Base-by-base conservation (phyloP, 1,140 invertebrate genomes). In the Panagrolaimus sp. region DNA sequence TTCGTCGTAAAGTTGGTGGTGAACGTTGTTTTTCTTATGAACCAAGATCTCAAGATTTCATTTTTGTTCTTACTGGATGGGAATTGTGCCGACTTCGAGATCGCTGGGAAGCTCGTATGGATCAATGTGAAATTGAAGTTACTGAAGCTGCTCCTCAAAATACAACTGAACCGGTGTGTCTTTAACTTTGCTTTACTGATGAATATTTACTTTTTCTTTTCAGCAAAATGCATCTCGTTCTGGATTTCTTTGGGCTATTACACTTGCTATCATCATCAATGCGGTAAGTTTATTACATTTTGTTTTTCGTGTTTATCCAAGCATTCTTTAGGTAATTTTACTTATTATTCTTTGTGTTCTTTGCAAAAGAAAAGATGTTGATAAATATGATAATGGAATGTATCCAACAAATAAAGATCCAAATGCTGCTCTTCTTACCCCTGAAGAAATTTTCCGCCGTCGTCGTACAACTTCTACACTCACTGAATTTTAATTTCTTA, bases 171-270 rank as follows among this genome's bases (percentile, higher is more conserved):
- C 52, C 52, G 17, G 52, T 58, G 12, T 58, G 52, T 58, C 17
- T 38, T 38, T 4, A 38, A 4, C 52, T 28, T 58, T n/a, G 14
- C 17, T 21, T 26, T 58, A 26, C 17, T 12, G 52, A n/a, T 58
- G 48, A 24, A 21, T 52, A 21, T 58, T 58, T 14, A 26, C 10
- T 58, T 58, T 9, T n/a, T 55, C 17, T 10, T 17, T 58, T 21
- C 52, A 14, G n/a, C n/a, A n/a, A 10, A 12, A 12, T 2, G 15
- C 52, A 12, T 26, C 21, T 5, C 10, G 15, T 8, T 58, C 52
- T 21, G 52, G 52, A 12, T 58, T 58, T 28, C 52, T 58, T 28
- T 58, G 52, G 52, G 52, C 52, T 26, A 58, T 58, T 21, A 58
- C 52, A 28, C 21, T 58, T 21, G 52, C 52, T 21, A 28, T 58